Base-by-base conservation (phyloP, 2,888 invertebrate genomes). In the Epinotia ramella region DNA sequence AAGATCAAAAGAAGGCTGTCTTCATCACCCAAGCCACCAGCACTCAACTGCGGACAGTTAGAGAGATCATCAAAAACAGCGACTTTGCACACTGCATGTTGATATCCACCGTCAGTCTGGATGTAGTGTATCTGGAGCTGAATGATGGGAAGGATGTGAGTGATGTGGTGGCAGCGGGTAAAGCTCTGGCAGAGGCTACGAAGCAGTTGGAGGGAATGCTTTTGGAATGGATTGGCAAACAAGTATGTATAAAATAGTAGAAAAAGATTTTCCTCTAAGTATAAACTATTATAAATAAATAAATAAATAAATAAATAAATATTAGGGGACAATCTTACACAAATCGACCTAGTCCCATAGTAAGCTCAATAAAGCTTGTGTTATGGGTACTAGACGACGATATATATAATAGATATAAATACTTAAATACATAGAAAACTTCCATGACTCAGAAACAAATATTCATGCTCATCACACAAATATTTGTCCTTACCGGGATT, bases 31-130 rank as follows among this genome's bases (percentile, higher is more conserved):
- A 95, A 78, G 86, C 96, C 75, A 91, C 93, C 28, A 91, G 91
- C 12, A 95, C 94, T 16, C 95, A 96, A 74, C 88, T 95, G 16
- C 89, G 93, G 65, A 95, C 95, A 12, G 90, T 96, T 62, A 90
- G 92, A 79, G 95, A 96, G 80, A 95, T 97, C 33, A 93, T 96
- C 49, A 88, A 91, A 7, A 95, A 95, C 80, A 96, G 96, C 87
- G 88, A 93, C 57, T 95, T 97, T 77, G 93, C 96, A 11, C 95
- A 95, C 81, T 96, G 96, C 77, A 93, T 95, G 6, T 88, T 97
- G 3, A 91, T 96, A 78, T 95, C 96, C 18, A 92, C 95, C 33
- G 94, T 95, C 2, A 95, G 95, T 81, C 86, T 95, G 33, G 95
- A 94, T 71, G 90, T 96, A 49, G 94, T 96, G 60, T 93, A 92